phyloP scores from a whole-genome alignment of 92 coral and sea anemone genomes.

The Porites divaricata region DNA sequence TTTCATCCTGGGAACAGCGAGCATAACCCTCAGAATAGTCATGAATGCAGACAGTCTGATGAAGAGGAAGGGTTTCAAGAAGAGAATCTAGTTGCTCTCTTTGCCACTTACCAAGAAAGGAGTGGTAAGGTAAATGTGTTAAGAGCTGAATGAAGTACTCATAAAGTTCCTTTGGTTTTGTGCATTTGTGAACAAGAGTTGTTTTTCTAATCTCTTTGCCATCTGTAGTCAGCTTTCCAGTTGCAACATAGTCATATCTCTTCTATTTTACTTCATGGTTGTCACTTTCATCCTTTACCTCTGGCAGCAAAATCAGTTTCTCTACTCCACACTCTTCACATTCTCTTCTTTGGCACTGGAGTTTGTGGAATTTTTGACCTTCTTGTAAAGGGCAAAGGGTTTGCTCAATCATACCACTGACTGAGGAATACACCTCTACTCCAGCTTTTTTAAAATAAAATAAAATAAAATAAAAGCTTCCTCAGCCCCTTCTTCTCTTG shows the following conservation, averaged over 20 bases:
- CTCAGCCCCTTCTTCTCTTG: too few relatives aligned
- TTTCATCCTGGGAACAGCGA: slow-evolving; percentile 54
- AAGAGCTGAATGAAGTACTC: slow-evolving; percentile 48
- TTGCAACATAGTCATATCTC: slow-evolving; percentile 28
- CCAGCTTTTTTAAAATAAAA: too few relatives aligned
- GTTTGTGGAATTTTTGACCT: slow-evolving; percentile 13
- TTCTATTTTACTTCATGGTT: slow-evolving; percentile 30
- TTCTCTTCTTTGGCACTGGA: neutral
- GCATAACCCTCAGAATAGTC: slow-evolving; percentile 54
- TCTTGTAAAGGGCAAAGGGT: slow-evolving; percentile 29
- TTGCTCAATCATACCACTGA: slow-evolving; percentile 19
- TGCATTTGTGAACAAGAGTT: slow-evolving; percentile 24
- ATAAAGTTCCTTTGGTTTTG: slow-evolving; percentile 49
- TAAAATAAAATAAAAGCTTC: too few relatives aligned
- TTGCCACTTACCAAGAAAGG: slow-evolving; percentile 55
- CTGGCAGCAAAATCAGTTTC: slow-evolving; percentile 22
- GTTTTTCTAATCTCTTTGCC: slow-evolving; percentile 42
- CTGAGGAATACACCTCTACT: too few relatives aligned
- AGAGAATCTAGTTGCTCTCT: slow-evolving; percentile 47
- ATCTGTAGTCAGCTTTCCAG: slow-evolving; percentile 26
- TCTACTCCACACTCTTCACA: slow-evolving; percentile 36
- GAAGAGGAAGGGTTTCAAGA: slow-evolving; percentile 33
- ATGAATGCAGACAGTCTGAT: slow-evolving; percentile 44
- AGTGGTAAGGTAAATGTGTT: slow-evolving; percentile 41
- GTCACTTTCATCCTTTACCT: neutral